Evolutionary conservation across 2,888 invertebrate species (phyloP).

Genomic region (Bruchidius siliquastri): DNA sequence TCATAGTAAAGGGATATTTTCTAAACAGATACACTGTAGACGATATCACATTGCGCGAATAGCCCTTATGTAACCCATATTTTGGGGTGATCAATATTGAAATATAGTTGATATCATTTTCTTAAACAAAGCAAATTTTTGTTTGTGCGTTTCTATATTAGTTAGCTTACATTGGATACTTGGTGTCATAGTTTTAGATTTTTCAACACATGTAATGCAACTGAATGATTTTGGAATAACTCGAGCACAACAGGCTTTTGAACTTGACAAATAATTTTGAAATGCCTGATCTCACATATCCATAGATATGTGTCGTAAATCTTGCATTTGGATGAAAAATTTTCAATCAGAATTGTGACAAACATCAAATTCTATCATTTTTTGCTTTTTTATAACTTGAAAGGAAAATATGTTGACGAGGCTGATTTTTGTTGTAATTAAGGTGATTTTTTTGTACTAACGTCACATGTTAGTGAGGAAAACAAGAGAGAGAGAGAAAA

Average conservation of each 20-base stretch:
- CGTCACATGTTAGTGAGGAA: background rate
- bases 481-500: background rate
- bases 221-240: background rate
- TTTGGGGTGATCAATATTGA: background rate
- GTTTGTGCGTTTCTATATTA: background rate
- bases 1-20: constrained; percentile 5
- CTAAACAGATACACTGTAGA: background rate
- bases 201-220: background rate
- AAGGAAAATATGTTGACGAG: background rate
- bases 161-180: background rate
- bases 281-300: background rate
- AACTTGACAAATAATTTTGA: background rate
- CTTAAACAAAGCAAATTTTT: background rate
- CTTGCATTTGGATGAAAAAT: too few relatives aligned
- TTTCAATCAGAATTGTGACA: too few relatives aligned
- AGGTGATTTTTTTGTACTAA: background rate
- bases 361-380: too few relatives aligned
- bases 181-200: background rate
- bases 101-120: background rate
- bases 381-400: background rate
- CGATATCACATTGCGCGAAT: background rate
- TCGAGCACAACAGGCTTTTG: too few relatives aligned
- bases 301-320: background rate
- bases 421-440: background rate
- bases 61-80: background rate